Conservation (phyloP, 2,113 vertebrate species). For the Labrus mixtus region DNA sequence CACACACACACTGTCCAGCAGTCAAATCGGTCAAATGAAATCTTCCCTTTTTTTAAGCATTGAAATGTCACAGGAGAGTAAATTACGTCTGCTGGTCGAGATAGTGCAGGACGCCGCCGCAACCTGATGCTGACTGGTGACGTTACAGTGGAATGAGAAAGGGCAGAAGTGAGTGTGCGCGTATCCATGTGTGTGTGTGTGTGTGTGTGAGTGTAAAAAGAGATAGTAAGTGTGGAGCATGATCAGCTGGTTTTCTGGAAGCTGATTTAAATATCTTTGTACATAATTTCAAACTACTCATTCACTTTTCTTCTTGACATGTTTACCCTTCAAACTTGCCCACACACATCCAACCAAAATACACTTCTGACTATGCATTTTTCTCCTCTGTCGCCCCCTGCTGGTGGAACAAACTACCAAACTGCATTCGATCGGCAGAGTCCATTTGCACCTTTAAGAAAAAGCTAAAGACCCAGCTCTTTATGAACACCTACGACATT, state of each 20-base stretch:
- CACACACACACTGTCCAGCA: constrained; percentile 2
- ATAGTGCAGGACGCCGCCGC: constrained; percentile 32
- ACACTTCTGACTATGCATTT: too few relatives aligned
- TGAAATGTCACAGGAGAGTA: constrained; percentile 70
- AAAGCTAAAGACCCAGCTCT: too few relatives aligned
- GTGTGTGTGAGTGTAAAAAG: constrained; percentile 10
- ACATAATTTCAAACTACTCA: not conserved
- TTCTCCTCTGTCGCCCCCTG: too few relatives aligned
- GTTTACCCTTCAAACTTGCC: constrained; percentile 9
- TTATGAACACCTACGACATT: too few relatives aligned
- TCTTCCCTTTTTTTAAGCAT: constrained; percentile 46
- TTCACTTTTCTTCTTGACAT: constrained; percentile 5
- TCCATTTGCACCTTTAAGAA: too few relatives aligned
- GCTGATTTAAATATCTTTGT: constrained; percentile 20
- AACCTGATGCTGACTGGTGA: constrained; percentile 19
- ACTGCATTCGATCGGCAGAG: too few relatives aligned
- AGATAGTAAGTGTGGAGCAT: not conserved
- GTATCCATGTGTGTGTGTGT: constrained; percentile 25
- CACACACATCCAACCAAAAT: not conserved
- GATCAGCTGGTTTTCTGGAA: constrained; percentile 9
- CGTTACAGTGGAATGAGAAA: not conserved
- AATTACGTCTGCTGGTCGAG: constrained; percentile 56
- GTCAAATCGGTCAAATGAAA: constrained; percentile 51
- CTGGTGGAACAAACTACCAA: too few relatives aligned
- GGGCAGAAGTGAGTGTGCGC: constrained; percentile 16